A percentile compares a stretch with the other conserved stretches of the same genome.
These are phyloP conservation scores for Lutjanus campechanus DNA, from an alignment of 2,797 vertebrate genomes.

Conservation along the genomic window DNA sequence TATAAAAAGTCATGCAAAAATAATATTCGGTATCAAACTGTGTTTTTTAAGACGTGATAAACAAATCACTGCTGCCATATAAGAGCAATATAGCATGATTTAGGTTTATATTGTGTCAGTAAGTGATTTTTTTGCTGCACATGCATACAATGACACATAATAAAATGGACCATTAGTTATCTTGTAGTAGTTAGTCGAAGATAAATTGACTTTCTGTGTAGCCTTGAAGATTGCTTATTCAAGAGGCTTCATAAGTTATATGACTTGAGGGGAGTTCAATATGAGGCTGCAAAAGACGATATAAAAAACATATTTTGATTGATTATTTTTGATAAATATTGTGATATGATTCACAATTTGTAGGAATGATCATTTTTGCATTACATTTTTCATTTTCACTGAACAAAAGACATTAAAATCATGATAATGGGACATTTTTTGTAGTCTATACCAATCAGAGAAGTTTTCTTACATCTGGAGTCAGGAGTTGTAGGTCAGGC, in stretches of 20 bases:
- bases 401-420: too few relatives aligned
- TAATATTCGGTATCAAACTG: not conserved
- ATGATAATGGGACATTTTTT: too few relatives aligned
- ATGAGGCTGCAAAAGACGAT: too few relatives aligned
- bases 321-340: too few relatives aligned
- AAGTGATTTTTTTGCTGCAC: not conserved
- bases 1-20: not conserved
- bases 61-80: not conserved
- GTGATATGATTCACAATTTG: too few relatives aligned
- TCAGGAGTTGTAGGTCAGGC: too few relatives aligned
- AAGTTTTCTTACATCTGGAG: too few relatives aligned
- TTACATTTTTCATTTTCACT: too few relatives aligned
- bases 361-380: too few relatives aligned
- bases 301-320: too few relatives aligned
- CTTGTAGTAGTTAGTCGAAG: not conserved
- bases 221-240: not conserved
- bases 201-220: not conserved
- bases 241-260: not conserved
- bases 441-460: too few relatives aligned
- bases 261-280: not conserved
- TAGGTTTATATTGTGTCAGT: slow-evolving; percentile 10
- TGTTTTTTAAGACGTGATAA: not conserved
- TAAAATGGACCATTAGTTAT: not conserved
- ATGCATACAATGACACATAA: not conserved
- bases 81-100: not conserved